Conservation (phyloP, 2,113 vertebrate genomes). For the Cettia cetti region DNA sequence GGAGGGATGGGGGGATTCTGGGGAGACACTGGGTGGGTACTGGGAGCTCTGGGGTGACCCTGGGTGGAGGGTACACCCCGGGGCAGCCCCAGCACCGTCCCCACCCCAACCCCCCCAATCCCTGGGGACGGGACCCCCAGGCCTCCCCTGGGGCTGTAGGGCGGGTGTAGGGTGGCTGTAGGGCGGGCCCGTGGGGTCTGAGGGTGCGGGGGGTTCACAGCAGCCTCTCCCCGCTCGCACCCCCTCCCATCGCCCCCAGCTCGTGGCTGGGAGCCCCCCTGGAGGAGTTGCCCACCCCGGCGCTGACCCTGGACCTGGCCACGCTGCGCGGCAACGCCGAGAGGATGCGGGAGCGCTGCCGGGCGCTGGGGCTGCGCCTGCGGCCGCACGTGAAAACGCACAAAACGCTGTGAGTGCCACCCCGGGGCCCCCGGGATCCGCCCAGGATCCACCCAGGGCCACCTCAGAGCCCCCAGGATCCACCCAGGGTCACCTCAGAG, state of each 20-base stretch:
- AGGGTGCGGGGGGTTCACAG: neutral
- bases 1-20: too few relatives aligned
- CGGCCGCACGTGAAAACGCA: constrained; percentile 87
- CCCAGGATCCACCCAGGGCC: fast-evolving
- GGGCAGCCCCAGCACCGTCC: neutral
- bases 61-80: too few relatives aligned
- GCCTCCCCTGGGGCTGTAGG: neutral
- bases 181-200: too few relatives aligned
- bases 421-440: too few relatives aligned
- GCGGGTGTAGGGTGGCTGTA: neutral
- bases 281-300: constrained; percentile 72
- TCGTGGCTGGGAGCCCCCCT: constrained; percentile 21
- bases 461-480: too few relatives aligned
- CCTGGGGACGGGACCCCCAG: neutral
- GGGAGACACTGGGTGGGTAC: too few relatives aligned
- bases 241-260: neutral
- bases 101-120: neutral
- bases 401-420: constrained; percentile 76
- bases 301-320: constrained; percentile 72
- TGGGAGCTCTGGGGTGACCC: too few relatives aligned
- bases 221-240: neutral
- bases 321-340: constrained; percentile 70
- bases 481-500: too few relatives aligned
- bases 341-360: constrained; percentile 73
- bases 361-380: constrained; percentile 73